Conservation (phyloP, 2,797 vertebrate genomes). For the Triplophysa bombifrons region DNA sequence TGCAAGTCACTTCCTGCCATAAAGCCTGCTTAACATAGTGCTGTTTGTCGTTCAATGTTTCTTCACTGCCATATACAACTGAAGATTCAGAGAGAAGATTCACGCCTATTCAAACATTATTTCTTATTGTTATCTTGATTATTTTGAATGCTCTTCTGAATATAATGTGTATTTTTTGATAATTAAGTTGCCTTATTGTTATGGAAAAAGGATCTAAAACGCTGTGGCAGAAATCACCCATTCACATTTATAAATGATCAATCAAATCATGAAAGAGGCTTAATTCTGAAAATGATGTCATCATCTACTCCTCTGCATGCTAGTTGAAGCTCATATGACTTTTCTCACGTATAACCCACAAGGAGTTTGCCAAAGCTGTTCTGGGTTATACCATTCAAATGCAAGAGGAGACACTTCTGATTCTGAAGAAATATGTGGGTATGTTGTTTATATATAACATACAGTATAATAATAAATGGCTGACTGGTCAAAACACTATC, state of each 20-base stretch:
- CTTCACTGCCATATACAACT: background rate
- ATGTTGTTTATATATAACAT: too few relatives aligned
- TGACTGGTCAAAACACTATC: too few relatives aligned
- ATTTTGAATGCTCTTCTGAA: background rate
- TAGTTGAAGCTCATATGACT: background rate
- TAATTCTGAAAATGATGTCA: background rate
- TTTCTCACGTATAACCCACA: background rate
- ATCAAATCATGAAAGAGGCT: too few relatives aligned
- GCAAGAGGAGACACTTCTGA: too few relatives aligned
- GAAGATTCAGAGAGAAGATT: background rate
- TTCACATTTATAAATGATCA: background rate
- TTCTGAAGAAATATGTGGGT: too few relatives aligned
- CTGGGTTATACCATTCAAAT: background rate
- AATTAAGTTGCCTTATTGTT: background rate
- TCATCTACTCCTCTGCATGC: background rate
- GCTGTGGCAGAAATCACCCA: background rate
- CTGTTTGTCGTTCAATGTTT: slow-evolving; percentile 9
- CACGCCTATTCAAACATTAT: background rate
- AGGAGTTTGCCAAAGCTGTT: background rate
- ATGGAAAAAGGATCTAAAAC: background rate
- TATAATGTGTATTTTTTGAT: background rate
- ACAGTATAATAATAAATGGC: too few relatives aligned
- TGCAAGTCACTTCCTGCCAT: background rate
- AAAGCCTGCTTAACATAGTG: slow-evolving; percentile 7
- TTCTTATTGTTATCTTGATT: background rate